phyloP scores from a whole-genome alignment of 2,888 invertebrate species.

The Therioaphis trifolii region DNA sequence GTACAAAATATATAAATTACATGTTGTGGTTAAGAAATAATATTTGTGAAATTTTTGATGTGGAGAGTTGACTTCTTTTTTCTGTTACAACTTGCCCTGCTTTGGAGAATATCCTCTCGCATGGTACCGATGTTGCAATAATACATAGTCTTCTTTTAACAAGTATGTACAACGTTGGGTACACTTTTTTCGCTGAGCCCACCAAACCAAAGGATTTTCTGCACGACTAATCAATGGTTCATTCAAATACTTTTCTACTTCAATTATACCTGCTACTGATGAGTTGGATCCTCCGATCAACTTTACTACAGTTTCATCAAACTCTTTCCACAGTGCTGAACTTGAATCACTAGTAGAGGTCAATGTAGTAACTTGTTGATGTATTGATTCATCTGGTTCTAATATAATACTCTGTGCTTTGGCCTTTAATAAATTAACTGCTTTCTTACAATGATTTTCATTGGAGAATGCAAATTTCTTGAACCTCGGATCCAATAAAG shows the following conservation, averaged over 20 bases:
- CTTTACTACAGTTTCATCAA: too few species aligned
- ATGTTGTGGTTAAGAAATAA: conserved; percentile 62
- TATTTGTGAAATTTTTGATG: not conserved
- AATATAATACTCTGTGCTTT: conserved; percentile 6
- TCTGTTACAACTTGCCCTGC: conserved; percentile 61
- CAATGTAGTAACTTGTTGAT: not conserved
- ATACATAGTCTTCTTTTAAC: not conserved
- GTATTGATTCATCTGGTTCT: not conserved
- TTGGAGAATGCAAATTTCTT: conserved; percentile 14
- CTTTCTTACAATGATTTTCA: conserved; percentile 3
- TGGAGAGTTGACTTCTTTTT: conserved; percentile 65
- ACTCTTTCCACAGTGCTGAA: conserved; percentile 28
- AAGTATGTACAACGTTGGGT: not conserved
- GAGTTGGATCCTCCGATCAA: too few species aligned
- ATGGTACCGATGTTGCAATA: conserved; percentile 8
- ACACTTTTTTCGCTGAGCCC: not conserved
- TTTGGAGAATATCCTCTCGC: too few species aligned
- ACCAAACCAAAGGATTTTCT: not conserved
- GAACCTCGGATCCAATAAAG: conserved; percentile 25
- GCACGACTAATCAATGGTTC: not conserved
- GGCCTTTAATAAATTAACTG: not conserved
- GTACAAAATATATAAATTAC: not conserved
- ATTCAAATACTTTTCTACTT: not conserved
- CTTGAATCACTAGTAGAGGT: conserved; percentile 49
- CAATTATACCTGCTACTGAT: too few species aligned